A percentile compares a stretch with the other conserved stretches of the same genome.
These are phyloP conservation scores for Drosophila kikkawai DNA, from an alignment of 1,140 invertebrate species.

Conservation along the genomic window DNA sequence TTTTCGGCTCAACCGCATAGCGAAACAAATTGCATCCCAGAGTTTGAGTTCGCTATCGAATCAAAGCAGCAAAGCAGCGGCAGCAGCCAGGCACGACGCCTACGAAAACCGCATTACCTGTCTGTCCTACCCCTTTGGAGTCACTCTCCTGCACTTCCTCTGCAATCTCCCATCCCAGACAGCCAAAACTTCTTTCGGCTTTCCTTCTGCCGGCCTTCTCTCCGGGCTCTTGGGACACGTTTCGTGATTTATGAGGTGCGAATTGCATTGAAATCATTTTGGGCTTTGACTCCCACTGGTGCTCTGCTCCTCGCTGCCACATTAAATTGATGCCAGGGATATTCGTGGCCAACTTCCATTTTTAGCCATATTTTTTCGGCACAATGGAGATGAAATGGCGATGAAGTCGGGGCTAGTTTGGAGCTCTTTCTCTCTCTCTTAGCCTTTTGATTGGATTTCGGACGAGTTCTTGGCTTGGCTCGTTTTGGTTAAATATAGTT, in stretches of 20 bases:
- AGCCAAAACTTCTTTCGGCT: constrained; percentile 47
- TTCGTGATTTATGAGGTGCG: constrained; percentile 85
- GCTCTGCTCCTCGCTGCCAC: constrained; percentile 44
- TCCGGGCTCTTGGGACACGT: constrained; percentile 74
- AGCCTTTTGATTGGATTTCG: constrained; percentile 72
- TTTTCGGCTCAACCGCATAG: constrained; percentile 21
- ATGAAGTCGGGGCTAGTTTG: constrained; percentile 28
- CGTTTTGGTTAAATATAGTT: constrained; percentile 18
- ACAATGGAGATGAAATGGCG: constrained; percentile 61
- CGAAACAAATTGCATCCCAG: constrained; percentile 61
- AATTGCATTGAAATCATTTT: constrained; percentile 83
- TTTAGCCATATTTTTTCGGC: constrained; percentile 43
- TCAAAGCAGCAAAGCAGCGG: constrained; percentile 31
- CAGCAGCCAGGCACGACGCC: constrained; percentile 50
- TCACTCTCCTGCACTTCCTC: constrained; percentile 30
- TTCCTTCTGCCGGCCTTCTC: constrained; percentile 2
- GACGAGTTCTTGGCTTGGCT: constrained; percentile 22
- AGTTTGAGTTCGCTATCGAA: constrained; percentile 53
- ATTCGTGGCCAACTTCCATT: constrained; percentile 64
- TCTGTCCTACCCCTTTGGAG: constrained; percentile 11
- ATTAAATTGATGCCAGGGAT: constrained; percentile 78
- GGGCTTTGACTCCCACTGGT: constrained; percentile 26
- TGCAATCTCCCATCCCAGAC: constrained; percentile 27
- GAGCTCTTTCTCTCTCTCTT: constrained; percentile 8
- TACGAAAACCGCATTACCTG: constrained; percentile 50